These are phyloP conservation scores for Spodoptera frugiperda DNA, from an alignment of 1,140 invertebrate species.

Conservation along the genomic window DNA sequence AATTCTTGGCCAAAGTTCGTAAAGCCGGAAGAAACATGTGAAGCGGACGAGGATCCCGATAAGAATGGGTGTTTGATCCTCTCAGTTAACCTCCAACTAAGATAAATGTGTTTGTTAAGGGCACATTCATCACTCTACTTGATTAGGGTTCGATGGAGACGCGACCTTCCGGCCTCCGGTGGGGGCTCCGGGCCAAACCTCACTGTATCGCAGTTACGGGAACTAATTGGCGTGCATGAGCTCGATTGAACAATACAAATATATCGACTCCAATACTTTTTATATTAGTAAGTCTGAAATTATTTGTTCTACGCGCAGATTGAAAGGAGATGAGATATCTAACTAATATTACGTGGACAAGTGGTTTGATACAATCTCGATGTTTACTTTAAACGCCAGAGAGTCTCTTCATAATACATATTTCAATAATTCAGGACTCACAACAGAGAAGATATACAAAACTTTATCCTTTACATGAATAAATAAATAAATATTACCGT, in stretches of 20 bases:
- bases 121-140: conserved; percentile 39
- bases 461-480: background rate
- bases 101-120: conserved; percentile 42
- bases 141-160: conserved; percentile 34
- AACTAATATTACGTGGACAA: too few relatives aligned
- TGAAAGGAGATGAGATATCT: too few relatives aligned
- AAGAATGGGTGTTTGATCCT: conserved; percentile 36
- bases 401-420: too few relatives aligned
- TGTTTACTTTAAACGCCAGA: too few relatives aligned
- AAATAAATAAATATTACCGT: background rate
- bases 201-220: background rate
- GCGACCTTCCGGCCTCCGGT: conserved; percentile 13
- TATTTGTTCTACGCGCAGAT: too few relatives aligned
- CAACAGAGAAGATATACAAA: background rate
- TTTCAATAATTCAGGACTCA: too few relatives aligned
- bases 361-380: too few relatives aligned
- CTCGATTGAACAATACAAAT: background rate
- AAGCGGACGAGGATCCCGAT: conserved; percentile 33
- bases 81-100: conserved; percentile 38
- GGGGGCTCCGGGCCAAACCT: conserved; percentile 1
- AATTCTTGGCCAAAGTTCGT: conserved; percentile 8
- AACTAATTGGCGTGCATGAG: background rate
- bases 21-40: conserved; percentile 24
- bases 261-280: background rate
- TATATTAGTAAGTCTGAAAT: background rate